Base-by-base conservation (phyloP, 2,113 vertebrate species). In the Elephantulus edwardii region DNA sequence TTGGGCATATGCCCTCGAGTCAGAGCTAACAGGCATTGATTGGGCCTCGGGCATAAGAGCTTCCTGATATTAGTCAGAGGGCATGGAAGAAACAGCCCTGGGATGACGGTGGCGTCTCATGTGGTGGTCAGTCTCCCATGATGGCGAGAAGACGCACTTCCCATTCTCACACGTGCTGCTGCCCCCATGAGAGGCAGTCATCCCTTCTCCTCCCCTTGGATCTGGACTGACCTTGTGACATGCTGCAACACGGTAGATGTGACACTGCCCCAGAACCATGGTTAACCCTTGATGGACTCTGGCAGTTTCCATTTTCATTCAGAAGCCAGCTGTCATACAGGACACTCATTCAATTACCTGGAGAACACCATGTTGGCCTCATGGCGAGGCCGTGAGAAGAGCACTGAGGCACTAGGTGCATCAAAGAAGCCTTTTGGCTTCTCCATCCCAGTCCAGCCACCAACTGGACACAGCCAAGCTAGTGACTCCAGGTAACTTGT, bases 251-350 rank as follows among this genome's bases (percentile, higher is more conserved):
- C 0, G 0, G 6, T 72, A 19, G 5, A 76, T 38, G 30, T 38
- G 62, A 74, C 8, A 30, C 46, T 77, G 77, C 33, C 30, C 56
- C 70, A 35, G 24, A 30, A 30, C 78, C 22, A 35, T 5, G 10
- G 1, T 38, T 26, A n/a, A 48, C 24, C 50, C 58, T 30, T 68
- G 17, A 56, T 64, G n/a, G 38, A 76, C 26, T 0, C 62, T 70
- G 70, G 75, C 50, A n/a, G 16, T 78, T 84, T 80, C 86, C 56
- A 64, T 60, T 56, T 70, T 89, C 56, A 42, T 46, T 77, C 12
- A 35, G 52, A 91, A 82, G 50, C 56, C 76, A 44, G 77, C 52
- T 46, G 58, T 64, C 58, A 52, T 7, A 13, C 80, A 72, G 77
- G 77, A 83, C 64, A 72, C 35, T 48, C 52, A 72, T 40, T 48